Conservation (phyloP, 2,888 invertebrate genomes). For the Cataglyphis cursor region DNA sequence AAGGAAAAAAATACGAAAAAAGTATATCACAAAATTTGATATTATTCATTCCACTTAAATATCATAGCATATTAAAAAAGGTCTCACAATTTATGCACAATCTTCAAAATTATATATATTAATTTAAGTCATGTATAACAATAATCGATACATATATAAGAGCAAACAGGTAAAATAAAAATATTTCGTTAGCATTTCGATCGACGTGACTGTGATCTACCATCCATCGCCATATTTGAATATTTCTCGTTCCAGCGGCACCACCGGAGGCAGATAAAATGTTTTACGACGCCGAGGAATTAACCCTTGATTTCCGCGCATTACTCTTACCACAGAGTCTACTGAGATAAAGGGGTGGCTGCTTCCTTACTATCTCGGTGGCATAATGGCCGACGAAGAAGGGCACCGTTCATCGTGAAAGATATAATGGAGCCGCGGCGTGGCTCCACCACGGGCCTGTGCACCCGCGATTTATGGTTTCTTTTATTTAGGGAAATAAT, state of each 20-base stretch:
- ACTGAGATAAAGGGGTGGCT: conserved; percentile 85
- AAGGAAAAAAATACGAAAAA: background rate
- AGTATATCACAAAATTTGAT: background rate
- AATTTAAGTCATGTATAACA: background rate
- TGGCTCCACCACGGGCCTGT: conserved; percentile 70
- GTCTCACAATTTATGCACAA: background rate
- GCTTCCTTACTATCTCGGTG: conserved; percentile 82
- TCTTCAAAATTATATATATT: background rate
- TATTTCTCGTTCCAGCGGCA: conserved; percentile 58
- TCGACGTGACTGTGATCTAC: conserved; percentile 21
- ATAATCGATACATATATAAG: background rate
- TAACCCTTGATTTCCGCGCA: conserved; percentile 86
- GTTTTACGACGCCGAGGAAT: conserved; percentile 84
- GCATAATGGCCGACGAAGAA: conserved; percentile 84
- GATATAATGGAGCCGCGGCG: conserved; percentile 80
- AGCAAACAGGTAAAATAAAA: background rate
- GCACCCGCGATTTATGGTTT: conserved; percentile 81
- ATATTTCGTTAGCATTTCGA: conserved; percentile 20
- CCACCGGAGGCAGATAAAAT: conserved; percentile 82
- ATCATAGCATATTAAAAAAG: background rate
- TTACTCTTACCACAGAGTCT: conserved; percentile 83
- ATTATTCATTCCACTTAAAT: background rate
- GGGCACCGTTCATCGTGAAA: conserved; percentile 82
- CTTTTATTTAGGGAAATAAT: conserved; percentile 83
- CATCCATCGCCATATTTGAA: conserved; percentile 75